Evolutionary conservation across 2,113 vertebrate genomes (phyloP), one percentile per base, ranked within the genome.

Genomic region (Notiomystis cincta): DNA sequence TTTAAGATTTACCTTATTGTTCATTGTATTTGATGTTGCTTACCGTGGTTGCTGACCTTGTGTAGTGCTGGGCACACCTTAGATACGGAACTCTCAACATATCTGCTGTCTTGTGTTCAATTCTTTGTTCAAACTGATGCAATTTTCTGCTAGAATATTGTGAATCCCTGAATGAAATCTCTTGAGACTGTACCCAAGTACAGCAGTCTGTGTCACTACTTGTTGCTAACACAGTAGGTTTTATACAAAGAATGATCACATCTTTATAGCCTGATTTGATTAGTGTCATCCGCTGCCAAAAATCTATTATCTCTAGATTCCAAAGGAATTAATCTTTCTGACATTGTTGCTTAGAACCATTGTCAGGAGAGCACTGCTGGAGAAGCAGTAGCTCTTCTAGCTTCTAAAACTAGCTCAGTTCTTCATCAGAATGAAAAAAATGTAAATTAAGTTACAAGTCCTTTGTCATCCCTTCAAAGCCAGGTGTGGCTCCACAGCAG

Each of bases 81-180:
- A 13, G 22, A 9, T 14, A 24, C 0, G 0, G 37, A 45, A 48
- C 17, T 42, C 7, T 5, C 25, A 50, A 64, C 17, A 3, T 5
- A 45, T 15, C 17, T 56, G 38, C n/a, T 24, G n/a, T 44, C 27
- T 31, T 33, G 23, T 25, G 50, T 27, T 56, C 35, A 70, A 44
- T 42, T 13, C 31, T 54, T 66, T 61, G 47, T 53, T 82, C 53
- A 51, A 57, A 67, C 47, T 2, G 8, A 31, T 47, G 37, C 18
- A 31, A 16, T 67, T 73, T 86, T 80, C 48, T 72, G 51, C 42
- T 40, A 69, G 45, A 92, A 38, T 82, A 24, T 33, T 64, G 82
- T 57, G 64, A 77, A 75, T 23, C 13, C 4, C 21, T 67, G 33
- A 40, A 19, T 48, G n/a, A 82, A 76, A 58, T 54, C 45, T 44